Evolutionary conservation across 2,888 invertebrate species (phyloP), one percentile per base, ranked within the genome.

Genomic region (Ochropacha duplaris): DNA sequence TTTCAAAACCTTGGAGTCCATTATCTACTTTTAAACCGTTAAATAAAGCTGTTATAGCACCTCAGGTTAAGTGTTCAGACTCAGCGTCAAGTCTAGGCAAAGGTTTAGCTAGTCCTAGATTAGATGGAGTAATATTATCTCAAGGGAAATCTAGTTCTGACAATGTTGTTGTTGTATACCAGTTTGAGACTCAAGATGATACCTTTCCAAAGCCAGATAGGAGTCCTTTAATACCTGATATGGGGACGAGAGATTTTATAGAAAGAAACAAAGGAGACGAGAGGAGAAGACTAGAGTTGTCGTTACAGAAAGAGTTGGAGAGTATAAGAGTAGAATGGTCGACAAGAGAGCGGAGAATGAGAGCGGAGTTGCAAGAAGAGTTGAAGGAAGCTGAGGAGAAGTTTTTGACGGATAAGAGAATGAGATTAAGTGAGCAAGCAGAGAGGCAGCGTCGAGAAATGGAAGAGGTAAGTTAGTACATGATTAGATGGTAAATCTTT

Each of bases 251-350:
- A 65, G 91, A 91, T 67, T 79, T 90, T 74, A 79, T 90, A 19
- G 92, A 92, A 44, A 85, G 92, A 39, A 89, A 83, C 57, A 92
- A 90, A 64, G 83, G 78, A 57, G 90, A 90, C 64, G 89, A 90
- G 64, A 85, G 82, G 56, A 87, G 88, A 75, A 81, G 91, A 74
- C 62, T 91, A 54, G 92, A 92, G 68, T 71, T 91, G 56, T 77
- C 86, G 39, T 68, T 92, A 62, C 88, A 94, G 73, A 92, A 91
- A 58, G 94, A 94, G 77, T 83, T 94, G 64, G 91, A 94, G 68
- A 75, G 84, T 65, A 83, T 94, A 54, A 94, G 94, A 69, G 92
- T 94, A 63, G 94, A 94, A 55, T 91, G 94, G 71, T 92, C 94
- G 61, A 89, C 90, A 59, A 94, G 76, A 84, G 95, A 86, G 71